These are phyloP conservation scores for Paelopatides confundens DNA, from an alignment of 53 echinoderm and acorn worm genomes.

Conservation along the genomic window DNA sequence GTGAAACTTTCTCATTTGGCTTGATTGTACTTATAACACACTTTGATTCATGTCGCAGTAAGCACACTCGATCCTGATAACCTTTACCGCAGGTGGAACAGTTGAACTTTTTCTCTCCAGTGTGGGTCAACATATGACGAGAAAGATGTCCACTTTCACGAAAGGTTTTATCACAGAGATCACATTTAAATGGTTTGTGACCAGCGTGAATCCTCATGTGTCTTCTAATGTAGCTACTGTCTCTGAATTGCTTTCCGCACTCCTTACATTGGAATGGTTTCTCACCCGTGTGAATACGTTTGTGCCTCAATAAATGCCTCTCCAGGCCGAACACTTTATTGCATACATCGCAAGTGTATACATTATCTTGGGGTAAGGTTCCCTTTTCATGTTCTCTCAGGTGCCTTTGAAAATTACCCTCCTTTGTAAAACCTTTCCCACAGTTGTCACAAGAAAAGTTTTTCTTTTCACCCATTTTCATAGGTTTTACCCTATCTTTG, in stretches of 20 bases:
- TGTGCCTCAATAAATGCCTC: constrained; percentile 33
- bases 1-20: constrained; percentile 48
- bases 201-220: constrained; percentile 62
- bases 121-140: constrained; percentile 58
- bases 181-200: constrained; percentile 54
- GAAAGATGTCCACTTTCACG: constrained; percentile 46
- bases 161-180: constrained; percentile 54
- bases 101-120: constrained; percentile 62
- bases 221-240: constrained; percentile 38
- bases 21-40: constrained; percentile 35
- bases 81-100: constrained; percentile 64
- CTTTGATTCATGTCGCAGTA: constrained; percentile 56
- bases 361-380: neutral
- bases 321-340: neutral
- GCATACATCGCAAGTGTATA: constrained; percentile 2
- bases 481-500: neutral
- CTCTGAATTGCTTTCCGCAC: constrained; percentile 49
- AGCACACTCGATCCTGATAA: constrained; percentile 41
- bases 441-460: constrained; percentile 29
- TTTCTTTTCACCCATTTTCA: neutral
- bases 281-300: constrained; percentile 44
- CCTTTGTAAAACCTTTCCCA: constrained; percentile 41
- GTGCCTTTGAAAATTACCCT: constrained; percentile 44
- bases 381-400: constrained; percentile 3
- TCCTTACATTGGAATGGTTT: constrained; percentile 49